Base-by-base conservation (phyloP, 2,797 vertebrate genomes). In the Pseudopleuronectes americanus region DNA sequence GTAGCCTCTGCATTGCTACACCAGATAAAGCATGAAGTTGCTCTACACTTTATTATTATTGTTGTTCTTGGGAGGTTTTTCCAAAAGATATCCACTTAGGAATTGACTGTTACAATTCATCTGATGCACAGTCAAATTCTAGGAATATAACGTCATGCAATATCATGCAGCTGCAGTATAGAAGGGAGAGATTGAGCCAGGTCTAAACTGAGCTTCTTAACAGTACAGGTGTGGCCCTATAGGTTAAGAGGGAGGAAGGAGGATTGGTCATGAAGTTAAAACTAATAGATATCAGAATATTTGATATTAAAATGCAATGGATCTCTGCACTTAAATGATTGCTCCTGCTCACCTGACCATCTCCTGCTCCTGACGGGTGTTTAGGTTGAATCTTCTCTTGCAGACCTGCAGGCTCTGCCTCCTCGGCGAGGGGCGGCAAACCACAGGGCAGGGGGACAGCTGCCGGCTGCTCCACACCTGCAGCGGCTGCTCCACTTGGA, bases 401-500 rank as follows among this genome's bases (percentile, higher is more conserved):
- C 4, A 1, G 23, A 12, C 62, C 72, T 47, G 23, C 45, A 38
- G 74, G 65, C 17, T 74, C 53, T 23, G 26, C 12, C 21, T 5
- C 65, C 47, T 77, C 69, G 19, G 55, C 8, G 1, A 23, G 14
- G 0, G 66, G 22, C 63, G 76, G 65, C 59, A 69, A 16, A 51
- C 28, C 57, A 0, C 54, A 72, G 3, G 63, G 14, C 7, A 8
- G 6, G 17, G 54, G 12, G 33, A 1, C 6, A 0, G 0, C 38
- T 9, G 22, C 69, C 22, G 81, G 64, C 31, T 41, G 69, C 47
- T 51, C 38, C 3, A n/a, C 55, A 8, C 16, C 73, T 56, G 33
- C 67, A 66, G 68, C 1, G 2, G 22, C 60, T 0, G 45, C 85
- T 81, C 77, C 90, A 56, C n/a, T 67, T 61, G 73, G 58, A 85